phyloP scores from a whole-genome alignment of 2,888 invertebrate genomes.

The Zaprionus obscuricornis region DNA sequence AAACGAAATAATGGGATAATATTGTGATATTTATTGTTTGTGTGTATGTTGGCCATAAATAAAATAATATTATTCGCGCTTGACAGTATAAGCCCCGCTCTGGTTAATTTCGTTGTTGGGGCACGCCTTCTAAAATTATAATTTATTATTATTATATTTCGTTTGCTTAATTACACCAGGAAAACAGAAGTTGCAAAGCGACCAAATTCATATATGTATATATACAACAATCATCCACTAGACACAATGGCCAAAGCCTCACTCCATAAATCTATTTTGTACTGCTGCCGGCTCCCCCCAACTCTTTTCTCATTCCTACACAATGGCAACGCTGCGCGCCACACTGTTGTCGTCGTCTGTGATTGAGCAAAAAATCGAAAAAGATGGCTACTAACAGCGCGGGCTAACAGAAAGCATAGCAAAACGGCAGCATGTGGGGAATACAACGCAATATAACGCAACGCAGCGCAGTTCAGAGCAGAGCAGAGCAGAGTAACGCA shows the following conservation, averaged over 20 bases:
- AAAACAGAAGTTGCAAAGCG: conserved; percentile 67
- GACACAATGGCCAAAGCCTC: conserved; percentile 5
- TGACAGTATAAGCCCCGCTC: conserved; percentile 28
- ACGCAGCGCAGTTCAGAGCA: too few relatives aligned
- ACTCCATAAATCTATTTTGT: not conserved
- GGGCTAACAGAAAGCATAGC: conserved; percentile 79
- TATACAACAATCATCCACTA: conserved; percentile 20
- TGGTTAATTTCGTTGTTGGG: conserved; percentile 28
- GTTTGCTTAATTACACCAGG: conserved; percentile 84
- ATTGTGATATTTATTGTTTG: conserved; percentile 17
- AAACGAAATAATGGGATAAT: conserved; percentile 68
- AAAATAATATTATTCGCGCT: conserved; percentile 53
- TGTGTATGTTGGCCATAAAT: conserved; percentile 36
- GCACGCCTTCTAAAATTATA: conserved; percentile 82
- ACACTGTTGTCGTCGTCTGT: conserved; percentile 26
- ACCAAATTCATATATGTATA: conserved; percentile 21
- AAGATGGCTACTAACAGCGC: conserved; percentile 80
- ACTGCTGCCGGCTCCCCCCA: not conserved
- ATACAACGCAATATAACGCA: too few relatives aligned
- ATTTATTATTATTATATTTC: conserved; percentile 84
- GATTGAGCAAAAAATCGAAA: conserved; percentile 76
- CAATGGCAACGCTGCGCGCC: conserved; percentile 7
- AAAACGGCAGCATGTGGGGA: conserved; percentile 52
- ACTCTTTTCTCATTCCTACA: not conserved
- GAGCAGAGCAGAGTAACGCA: too few relatives aligned